phyloP scores from a whole-genome alignment of 2,888 invertebrate species.

The Acanthacorydalis orientalis region DNA sequence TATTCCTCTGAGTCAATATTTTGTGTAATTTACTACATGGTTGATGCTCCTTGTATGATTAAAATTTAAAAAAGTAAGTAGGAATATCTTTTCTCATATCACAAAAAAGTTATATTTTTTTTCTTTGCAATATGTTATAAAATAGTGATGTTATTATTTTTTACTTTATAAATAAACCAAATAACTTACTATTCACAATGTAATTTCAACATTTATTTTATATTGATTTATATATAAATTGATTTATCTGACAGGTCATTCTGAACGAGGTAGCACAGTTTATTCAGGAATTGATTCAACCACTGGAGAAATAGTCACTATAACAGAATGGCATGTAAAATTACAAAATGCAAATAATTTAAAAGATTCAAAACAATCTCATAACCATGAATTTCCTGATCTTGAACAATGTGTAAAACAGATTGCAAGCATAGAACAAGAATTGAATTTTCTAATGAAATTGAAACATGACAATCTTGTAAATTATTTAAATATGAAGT shows the following conservation, averaged over 20 bases:
- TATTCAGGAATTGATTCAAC: constrained; percentile 61
- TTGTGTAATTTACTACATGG: too few relatives aligned
- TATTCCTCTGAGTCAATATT: too few relatives aligned
- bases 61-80: too few relatives aligned
- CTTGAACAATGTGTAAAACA: constrained; percentile 32
- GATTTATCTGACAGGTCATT: constrained; percentile 39
- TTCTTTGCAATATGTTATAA: too few relatives aligned
- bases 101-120: too few relatives aligned
- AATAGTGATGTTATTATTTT: too few relatives aligned
- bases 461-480: constrained; percentile 55
- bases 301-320: constrained; percentile 50
- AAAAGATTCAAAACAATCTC: constrained; percentile 1
- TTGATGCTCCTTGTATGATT: too few relatives aligned
- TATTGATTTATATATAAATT: not conserved
- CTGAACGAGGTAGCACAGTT: constrained; percentile 52
- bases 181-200: too few relatives aligned
- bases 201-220: too few relatives aligned
- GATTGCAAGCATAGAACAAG: constrained; percentile 56
- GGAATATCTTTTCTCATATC: too few relatives aligned
- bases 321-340: constrained; percentile 60
- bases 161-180: too few relatives aligned
- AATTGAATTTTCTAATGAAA: constrained; percentile 51
- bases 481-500: constrained; percentile 59
- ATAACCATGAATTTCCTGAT: constrained; percentile 11
- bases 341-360: constrained; percentile 18